Conservation (phyloP, 2,113 vertebrate species). For the Catharus minimus region DNA sequence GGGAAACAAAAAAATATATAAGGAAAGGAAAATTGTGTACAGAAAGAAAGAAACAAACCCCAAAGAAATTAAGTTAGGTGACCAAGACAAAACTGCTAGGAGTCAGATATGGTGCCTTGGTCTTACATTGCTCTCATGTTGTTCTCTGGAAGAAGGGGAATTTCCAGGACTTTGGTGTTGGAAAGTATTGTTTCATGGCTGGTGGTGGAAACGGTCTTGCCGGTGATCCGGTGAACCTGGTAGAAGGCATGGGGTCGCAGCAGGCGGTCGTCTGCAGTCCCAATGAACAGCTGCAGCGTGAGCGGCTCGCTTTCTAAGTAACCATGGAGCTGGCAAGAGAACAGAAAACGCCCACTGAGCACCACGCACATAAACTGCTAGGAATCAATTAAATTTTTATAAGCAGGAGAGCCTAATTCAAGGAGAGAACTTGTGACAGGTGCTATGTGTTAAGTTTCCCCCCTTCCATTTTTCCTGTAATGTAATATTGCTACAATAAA, state of each 20-base stretch:
- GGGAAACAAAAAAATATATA: not conserved
- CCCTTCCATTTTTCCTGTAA: not conserved
- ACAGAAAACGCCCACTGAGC: constrained; percentile 80
- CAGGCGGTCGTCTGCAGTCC: constrained; percentile 95
- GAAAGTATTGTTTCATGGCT: constrained; percentile 92
- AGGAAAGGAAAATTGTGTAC: not conserved
- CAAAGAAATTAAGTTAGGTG: not conserved
- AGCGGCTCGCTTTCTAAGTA: constrained; percentile 93
- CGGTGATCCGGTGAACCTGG: constrained; percentile 96
- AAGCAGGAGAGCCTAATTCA: constrained; percentile 31
- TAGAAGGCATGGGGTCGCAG: constrained; percentile 96
- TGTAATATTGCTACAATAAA: constrained; percentile 60
- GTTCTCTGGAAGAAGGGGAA: constrained; percentile 93
- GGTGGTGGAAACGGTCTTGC: constrained; percentile 94
- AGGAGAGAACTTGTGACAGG: constrained; percentile 55
- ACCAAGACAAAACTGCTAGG: not conserved
- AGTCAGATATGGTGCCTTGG: not conserved
- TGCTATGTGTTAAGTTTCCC: constrained; percentile 45
- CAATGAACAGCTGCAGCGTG: constrained; percentile 96
- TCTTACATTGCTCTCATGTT: constrained; percentile 94
- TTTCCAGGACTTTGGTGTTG: constrained; percentile 96
- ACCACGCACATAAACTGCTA: constrained; percentile 8
- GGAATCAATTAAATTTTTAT: constrained; percentile 57
- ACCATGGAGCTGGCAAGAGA: constrained; percentile 89
- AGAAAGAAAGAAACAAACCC: not conserved